Conservation (phyloP, 2,797 vertebrate species). For the Spheniscus humboldti region DNA sequence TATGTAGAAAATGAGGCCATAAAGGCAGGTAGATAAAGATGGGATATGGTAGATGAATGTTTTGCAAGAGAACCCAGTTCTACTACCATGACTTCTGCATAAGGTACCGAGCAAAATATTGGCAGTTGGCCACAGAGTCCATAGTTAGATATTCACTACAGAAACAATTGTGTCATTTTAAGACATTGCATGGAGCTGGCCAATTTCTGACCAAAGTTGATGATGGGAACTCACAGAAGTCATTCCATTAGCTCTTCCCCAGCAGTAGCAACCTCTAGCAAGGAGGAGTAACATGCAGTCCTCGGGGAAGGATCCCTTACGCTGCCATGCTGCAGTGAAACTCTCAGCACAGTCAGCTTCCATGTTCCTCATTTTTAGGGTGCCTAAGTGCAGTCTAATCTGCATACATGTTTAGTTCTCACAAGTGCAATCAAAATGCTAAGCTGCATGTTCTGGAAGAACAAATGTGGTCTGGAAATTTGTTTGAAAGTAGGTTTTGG, state of each 20-base stretch:
- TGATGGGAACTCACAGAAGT: neutral
- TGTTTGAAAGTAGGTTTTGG: neutral
- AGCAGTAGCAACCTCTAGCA: neutral
- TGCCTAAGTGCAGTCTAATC: neutral
- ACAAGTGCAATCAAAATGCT: neutral
- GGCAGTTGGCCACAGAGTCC: neutral
- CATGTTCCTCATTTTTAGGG: neutral
- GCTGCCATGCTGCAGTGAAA: neutral
- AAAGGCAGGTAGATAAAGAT: neutral
- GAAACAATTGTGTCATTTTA: neutral
- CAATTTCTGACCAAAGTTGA: rapidly evolving
- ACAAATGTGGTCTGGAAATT: neutral
- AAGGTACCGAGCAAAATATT: neutral
- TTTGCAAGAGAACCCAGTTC: neutral
- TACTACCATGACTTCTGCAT: neutral
- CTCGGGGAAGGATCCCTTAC: neutral
- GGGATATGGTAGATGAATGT: neutral
- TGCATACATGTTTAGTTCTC: neutral
- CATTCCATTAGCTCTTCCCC: neutral
- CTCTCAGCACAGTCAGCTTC: neutral
- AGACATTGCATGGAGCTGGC: neutral
- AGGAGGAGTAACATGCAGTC: neutral
- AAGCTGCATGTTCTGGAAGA: neutral
- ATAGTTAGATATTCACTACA: neutral
- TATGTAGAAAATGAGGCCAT: neutral